phyloP scores from a whole-genome alignment of 2,113 vertebrate species.

The Bos taurus region ARS-UCD2.0 NC_037339.1:78516001-78516500 shows the following conservation, averaged over 20 bases:
- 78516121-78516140: neutral
- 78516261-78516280: neutral
- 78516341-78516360: no score
- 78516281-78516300: neutral
- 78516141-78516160: neutral
- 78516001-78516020: neutral
- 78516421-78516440: no score
- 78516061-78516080: neutral
- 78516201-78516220: neutral
- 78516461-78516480: no score
- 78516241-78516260: neutral
- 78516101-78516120: fast-evolving
- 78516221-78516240: neutral
- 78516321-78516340: no score
- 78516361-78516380: no score
- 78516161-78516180: neutral
- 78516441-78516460: no score
- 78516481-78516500: no score
- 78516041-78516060: neutral
- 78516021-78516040: neutral
- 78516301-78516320: no score
- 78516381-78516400: no score
- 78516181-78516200: neutral
- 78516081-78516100: neutral
- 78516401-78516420: no score